These are phyloP conservation scores for Chymomyza amoena DNA, from an alignment of 2,888 invertebrate genomes.

Conservation along the genomic window DNA sequence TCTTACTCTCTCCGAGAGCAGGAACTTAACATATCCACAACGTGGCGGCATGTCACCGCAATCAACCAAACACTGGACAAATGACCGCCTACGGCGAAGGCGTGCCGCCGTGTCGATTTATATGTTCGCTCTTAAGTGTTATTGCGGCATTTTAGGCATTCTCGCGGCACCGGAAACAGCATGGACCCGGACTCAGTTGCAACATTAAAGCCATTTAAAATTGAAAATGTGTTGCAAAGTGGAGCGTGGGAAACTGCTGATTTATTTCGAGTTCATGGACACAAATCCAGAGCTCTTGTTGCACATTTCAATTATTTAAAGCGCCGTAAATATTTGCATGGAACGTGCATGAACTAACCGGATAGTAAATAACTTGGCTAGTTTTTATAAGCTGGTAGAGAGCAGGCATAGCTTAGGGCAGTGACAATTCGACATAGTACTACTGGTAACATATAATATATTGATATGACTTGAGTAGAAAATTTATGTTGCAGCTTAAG, in stretches of 20 bases:
- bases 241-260: constrained; percentile 42
- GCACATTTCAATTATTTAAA: constrained; percentile 7
- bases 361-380: not conserved
- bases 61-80: constrained; percentile 35
- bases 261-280: constrained; percentile 53
- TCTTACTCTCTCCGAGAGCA: constrained; percentile 8
- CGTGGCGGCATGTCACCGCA: constrained; percentile 5
- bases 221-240: constrained; percentile 19
- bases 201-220: not conserved
- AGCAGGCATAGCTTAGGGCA: not conserved
- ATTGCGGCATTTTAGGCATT: constrained; percentile 80
- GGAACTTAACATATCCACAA: constrained; percentile 18
- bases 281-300: not conserved
- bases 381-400: not conserved
- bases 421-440: not conserved
- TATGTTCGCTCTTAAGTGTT: constrained; percentile 76
- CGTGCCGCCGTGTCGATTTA: constrained; percentile 77
- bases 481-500: not conserved
- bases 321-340: constrained; percentile 6
- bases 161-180: constrained; percentile 78
- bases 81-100: constrained; percentile 70
- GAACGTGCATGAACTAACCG: not conserved
- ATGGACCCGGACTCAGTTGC: constrained; percentile 80
- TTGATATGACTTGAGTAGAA: not conserved
- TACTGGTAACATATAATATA: not conserved